Evolutionary conservation across 2,888 invertebrate species (phyloP).

Genomic region (Tipula lateralis): DNA sequence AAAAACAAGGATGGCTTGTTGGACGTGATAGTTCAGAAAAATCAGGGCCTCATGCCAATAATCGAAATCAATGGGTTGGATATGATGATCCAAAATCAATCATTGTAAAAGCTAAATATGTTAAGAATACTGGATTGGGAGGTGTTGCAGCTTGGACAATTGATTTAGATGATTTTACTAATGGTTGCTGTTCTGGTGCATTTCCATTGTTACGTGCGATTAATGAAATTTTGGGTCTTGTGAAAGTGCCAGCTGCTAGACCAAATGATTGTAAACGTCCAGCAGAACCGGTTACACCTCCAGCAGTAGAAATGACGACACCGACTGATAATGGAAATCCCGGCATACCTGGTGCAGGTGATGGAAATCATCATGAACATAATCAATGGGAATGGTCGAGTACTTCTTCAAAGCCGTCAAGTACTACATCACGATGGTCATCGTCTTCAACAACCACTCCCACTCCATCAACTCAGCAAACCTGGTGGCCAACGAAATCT

Average conservation of each 20-base stretch:
- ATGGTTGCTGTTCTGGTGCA: conserved; percentile 74
- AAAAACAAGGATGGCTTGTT: conserved; percentile 62
- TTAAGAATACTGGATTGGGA: conserved; percentile 65
- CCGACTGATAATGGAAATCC: conserved; percentile 56
- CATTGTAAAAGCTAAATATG: conserved; percentile 69
- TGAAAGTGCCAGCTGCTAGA: conserved; percentile 52
- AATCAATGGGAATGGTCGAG: conserved; percentile 32
- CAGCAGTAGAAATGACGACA: conserved; percentile 69
- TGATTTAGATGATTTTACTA: conserved; percentile 82
- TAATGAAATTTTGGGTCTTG: conserved; percentile 67
- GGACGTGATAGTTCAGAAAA: conserved; percentile 59
- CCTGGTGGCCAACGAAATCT: conserved; percentile 46
- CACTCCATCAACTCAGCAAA: conserved; percentile 45
- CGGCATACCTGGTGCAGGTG: conserved; percentile 32
- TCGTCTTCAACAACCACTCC: conserved; percentile 44
- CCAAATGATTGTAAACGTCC: conserved; percentile 65
- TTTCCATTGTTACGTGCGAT: conserved; percentile 73
- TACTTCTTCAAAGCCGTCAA: neutral
- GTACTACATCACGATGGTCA: conserved; percentile 39
- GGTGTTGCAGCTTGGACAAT: conserved; percentile 85
- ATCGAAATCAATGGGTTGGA: conserved; percentile 82
- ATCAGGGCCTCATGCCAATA: conserved; percentile 66
- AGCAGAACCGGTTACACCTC: conserved; percentile 66
- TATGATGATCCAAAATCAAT: conserved; percentile 79
- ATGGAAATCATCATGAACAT: conserved; percentile 39